phyloP scores from a whole-genome alignment of 2,113 vertebrate species.

The Pogona vitticeps region DNA sequence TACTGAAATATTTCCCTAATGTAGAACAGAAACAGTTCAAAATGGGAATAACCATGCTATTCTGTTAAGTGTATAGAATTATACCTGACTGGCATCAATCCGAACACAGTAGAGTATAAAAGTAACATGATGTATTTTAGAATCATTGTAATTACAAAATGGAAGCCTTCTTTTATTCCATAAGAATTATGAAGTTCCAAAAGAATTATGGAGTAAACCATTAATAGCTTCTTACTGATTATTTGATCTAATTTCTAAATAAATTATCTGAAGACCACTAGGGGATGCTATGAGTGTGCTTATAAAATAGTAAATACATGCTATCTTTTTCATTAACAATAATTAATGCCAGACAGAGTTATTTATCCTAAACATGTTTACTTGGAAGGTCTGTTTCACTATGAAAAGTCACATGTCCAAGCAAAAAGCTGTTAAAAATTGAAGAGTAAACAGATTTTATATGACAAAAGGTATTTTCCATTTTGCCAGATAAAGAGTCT shows the following conservation, averaged over 20 bases:
- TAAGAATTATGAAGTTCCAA: background rate
- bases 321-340: conserved; percentile 4
- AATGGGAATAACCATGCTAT: background rate
- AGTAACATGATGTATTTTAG: background rate
- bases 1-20: background rate
- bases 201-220: background rate
- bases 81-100: background rate
- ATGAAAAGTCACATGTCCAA: background rate
- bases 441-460: background rate
- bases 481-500: background rate
- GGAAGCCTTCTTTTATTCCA: background rate
- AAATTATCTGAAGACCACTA: conserved; percentile 59
- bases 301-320: background rate
- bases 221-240: background rate
- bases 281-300: conserved; percentile 67
- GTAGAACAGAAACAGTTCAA: background rate
- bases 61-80: background rate
- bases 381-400: background rate
- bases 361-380: background rate
- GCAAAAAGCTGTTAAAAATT: background rate
- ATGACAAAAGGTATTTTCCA: background rate
- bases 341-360: background rate
- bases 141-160: background rate
- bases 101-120: background rate
- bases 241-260: conserved; percentile 17